phyloP scores from a whole-genome alignment of 2,797 vertebrate genomes.

The Mycteria americana region DNA sequence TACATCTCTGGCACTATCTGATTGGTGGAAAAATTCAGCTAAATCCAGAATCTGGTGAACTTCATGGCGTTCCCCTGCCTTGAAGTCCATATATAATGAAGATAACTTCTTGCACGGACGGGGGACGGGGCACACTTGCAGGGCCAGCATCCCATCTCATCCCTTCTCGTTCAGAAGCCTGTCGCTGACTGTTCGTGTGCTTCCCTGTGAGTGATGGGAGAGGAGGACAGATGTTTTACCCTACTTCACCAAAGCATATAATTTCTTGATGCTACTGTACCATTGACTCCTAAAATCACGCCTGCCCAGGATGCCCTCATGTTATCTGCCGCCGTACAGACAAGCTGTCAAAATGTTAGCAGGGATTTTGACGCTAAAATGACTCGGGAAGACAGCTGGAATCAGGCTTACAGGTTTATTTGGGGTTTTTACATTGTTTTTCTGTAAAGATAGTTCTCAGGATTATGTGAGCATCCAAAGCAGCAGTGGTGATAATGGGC shows the following conservation, averaged over 20 bases:
- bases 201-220: neutral
- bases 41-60: neutral
- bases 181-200: neutral
- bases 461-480: neutral
- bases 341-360: slow-evolving; percentile 32
- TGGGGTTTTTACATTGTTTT: neutral
- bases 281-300: neutral
- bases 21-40: neutral
- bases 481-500: neutral
- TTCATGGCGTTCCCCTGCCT: neutral
- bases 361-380: neutral
- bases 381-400: neutral
- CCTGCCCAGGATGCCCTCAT: neutral
- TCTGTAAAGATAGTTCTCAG: neutral
- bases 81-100: neutral
- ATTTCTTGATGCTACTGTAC: neutral
- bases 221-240: neutral
- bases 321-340: neutral
- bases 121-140: fast-evolving
- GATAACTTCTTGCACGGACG: neutral
- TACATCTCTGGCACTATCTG: neutral
- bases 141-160: neutral
- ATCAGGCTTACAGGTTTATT: slow-evolving; percentile 1
- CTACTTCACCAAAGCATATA: neutral
- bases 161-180: neutral